Conservation (phyloP, 2,888 invertebrate genomes). For the Chymomyza amoena region DNA sequence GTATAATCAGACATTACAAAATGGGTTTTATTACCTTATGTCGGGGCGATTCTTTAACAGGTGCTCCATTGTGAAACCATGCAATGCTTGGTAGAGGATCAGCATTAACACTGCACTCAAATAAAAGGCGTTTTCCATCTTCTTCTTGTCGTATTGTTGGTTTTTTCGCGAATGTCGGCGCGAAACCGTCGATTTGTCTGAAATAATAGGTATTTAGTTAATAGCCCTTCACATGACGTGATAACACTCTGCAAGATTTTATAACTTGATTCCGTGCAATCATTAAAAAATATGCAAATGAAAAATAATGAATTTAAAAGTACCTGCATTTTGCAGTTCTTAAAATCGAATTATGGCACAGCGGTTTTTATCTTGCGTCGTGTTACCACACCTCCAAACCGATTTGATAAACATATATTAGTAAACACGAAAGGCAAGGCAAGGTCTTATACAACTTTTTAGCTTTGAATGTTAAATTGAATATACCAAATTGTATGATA, state of each 20-base stretch:
- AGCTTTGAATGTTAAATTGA: too few relatives aligned
- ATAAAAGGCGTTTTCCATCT: constrained; percentile 94
- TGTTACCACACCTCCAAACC: too few relatives aligned
- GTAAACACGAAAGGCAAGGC: too few relatives aligned
- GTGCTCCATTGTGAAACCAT: constrained; percentile 93
- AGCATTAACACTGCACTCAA: constrained; percentile 96
- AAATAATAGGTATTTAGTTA: neutral
- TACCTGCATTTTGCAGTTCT: too few relatives aligned
- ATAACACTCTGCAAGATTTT: neutral
- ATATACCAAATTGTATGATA: too few relatives aligned
- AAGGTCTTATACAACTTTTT: too few relatives aligned
- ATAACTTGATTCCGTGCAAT: too few relatives aligned
- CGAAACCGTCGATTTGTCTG: constrained; percentile 98
- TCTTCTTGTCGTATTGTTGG: constrained; percentile 98
- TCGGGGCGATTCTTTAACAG: constrained; percentile 89
- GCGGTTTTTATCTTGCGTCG: too few relatives aligned
- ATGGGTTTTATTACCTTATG: constrained; percentile 85
- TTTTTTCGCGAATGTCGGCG: constrained; percentile 98
- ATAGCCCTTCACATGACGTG: neutral
- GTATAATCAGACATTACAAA: neutral
- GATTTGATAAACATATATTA: too few relatives aligned
- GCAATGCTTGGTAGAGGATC: constrained; percentile 93
- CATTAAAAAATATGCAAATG: too few relatives aligned
- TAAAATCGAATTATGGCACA: too few relatives aligned
- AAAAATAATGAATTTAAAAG: too few relatives aligned